A percentile compares a stretch with the other conserved stretches of the same genome.
phyloP scores from a whole-genome alignment of 2,797 vertebrate species.

The Xiphophorus birchmanni region DNA sequence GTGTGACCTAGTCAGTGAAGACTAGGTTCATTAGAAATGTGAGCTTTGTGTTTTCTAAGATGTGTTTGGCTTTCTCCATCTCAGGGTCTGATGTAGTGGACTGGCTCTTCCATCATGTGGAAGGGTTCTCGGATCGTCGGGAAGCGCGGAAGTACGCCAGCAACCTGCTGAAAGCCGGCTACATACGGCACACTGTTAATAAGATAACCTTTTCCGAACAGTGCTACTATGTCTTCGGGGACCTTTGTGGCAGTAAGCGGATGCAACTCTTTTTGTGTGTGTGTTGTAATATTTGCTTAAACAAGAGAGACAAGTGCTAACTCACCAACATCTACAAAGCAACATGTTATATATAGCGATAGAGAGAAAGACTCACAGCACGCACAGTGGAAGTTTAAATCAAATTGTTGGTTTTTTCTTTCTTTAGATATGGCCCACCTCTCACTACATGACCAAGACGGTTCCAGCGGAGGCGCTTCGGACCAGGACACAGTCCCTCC shows the following conservation, averaged over 20 bases:
- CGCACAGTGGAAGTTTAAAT: neutral
- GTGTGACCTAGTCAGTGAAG: neutral
- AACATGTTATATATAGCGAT: neutral
- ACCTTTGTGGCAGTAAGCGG: conserved; percentile 94
- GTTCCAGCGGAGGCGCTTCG: conserved; percentile 95
- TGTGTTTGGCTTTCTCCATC: neutral
- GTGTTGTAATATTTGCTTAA: neutral
- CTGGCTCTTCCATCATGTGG: conserved; percentile 98
- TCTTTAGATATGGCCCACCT: conserved; percentile 93
- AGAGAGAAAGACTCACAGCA: neutral
- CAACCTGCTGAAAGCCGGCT: conserved; percentile 97
- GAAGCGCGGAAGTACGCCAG: conserved; percentile 98
- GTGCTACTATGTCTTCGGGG: conserved; percentile 98
- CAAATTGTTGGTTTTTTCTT: neutral
- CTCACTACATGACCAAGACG: conserved; percentile 95
- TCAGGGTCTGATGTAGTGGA: conserved; percentile 97
- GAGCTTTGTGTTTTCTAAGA: neutral
- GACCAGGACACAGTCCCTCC: conserved; percentile 98
- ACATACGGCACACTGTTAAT: conserved; percentile 98
- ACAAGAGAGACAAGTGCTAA: neutral
- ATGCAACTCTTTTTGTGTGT: neutral
- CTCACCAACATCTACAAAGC: neutral
- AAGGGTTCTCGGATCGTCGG: conserved; percentile 95
- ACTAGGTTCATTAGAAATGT: neutral
- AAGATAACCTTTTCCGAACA: conserved; percentile 99